These are phyloP conservation scores for Hemicentrotus pulcherrimus DNA, from an alignment of 35 echinoderm and acorn worm species.

Conservation along the genomic window DNA sequence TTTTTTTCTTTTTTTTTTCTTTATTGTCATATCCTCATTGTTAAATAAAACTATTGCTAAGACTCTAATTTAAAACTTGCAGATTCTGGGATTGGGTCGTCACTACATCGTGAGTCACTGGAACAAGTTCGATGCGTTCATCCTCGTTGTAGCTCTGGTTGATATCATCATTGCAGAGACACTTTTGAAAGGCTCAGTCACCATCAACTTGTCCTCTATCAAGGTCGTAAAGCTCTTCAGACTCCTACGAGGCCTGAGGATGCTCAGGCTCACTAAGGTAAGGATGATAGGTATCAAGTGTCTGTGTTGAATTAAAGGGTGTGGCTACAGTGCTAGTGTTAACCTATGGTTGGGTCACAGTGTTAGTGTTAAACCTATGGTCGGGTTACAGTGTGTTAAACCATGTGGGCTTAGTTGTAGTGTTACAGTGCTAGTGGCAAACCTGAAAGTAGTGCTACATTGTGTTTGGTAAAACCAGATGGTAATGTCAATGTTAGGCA, in stretches of 20 bases:
- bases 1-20: too few relatives aligned
- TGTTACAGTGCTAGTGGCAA: too few relatives aligned
- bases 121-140: slow-evolving; percentile 90
- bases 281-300: background rate
- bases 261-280: slow-evolving; percentile 93
- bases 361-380: too few relatives aligned
- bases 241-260: slow-evolving; percentile 77
- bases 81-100: slow-evolving; percentile 76
- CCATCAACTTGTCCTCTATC: slow-evolving; percentile 68
- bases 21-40: too few relatives aligned
- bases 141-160: slow-evolving; percentile 75
- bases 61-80: background rate
- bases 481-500: too few relatives aligned
- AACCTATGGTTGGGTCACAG: too few relatives aligned
- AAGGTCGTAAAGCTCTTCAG: slow-evolving; percentile 75
- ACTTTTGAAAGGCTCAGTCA: slow-evolving; percentile 31
- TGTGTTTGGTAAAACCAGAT: too few relatives aligned
- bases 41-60: background rate
- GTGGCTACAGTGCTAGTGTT: too few relatives aligned
- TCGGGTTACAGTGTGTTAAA: too few relatives aligned
- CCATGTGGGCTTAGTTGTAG: too few relatives aligned
- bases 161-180: slow-evolving; percentile 87
- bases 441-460: too few relatives aligned
- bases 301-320: too few relatives aligned
- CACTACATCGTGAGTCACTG: slow-evolving; percentile 88